Evolutionary conservation across 92 coral and sea anemone genomes (phyloP), one percentile per base, ranked within the genome.

Genomic region (Epizoanthus ramosus): DNA sequence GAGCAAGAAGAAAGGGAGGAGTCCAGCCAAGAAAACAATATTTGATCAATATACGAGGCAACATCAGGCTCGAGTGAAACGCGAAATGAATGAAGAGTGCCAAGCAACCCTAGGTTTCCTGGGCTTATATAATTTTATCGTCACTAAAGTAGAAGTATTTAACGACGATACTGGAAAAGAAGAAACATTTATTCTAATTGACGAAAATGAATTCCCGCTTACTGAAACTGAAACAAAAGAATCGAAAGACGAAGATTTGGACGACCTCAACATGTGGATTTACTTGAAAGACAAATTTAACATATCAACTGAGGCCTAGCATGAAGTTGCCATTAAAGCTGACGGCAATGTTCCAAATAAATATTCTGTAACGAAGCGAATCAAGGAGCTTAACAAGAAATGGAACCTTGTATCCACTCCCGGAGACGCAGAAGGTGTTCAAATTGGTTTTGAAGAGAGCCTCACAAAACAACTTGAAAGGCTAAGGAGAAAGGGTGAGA

Each of bases 271-370:
- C 35, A 86, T 79, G 88, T 83, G 86, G 90, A 80, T 86, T 7
- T 90, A 86, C 52, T 41, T 86, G 31, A 86, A 86, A 47, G 93
- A 90, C 25, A 90, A 90, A 41, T 83, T 83, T 17, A 87, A 83
- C 73, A 79, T 90, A 14, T 86, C 88, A 13, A 73, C 83, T 58
- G 88, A 82, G 57, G 93, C 92, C 63, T 89, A 90, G 90, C 90
- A 80, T 82, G 90, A 89, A 82, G 81, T 86, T 81, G 73, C 89
- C 54, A 86, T 85, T 63, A 89, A 85, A 22, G 82, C 84, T 33
- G 71, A 73, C 33, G 79, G n/a, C n/a, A n/a, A 69, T 35, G 43
- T 88, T 10, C 92, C 86, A 18, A 81, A 87, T 37, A 75, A 72
- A 21, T 69, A 83, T 76, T 28, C 54, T 52, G 73, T 83, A 2